phyloP scores from a whole-genome alignment of 2,113 vertebrate species.

The Tenrec ecaudatus region DNA sequence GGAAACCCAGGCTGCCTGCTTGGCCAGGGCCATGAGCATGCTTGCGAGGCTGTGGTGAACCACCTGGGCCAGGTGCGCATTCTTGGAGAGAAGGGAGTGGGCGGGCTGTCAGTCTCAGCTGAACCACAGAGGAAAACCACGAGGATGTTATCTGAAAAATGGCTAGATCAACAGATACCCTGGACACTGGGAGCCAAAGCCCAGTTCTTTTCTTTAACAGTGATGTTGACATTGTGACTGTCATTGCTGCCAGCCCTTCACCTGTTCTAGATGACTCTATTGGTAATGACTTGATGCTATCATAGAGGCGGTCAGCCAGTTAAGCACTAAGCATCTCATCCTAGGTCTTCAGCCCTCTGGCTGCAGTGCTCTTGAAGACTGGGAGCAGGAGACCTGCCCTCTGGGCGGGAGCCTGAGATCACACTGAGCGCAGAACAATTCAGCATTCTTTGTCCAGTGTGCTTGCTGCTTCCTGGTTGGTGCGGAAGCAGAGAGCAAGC shows the following conservation, averaged over 20 bases:
- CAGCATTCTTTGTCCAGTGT: background rate
- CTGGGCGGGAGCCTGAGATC: background rate
- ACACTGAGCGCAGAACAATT: background rate
- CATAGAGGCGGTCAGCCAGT: background rate
- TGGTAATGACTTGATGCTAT: background rate
- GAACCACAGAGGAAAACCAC: background rate
- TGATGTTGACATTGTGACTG: background rate
- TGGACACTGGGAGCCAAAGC: background rate
- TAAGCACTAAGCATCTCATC: background rate
- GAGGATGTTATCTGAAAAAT: background rate
- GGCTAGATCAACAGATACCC: background rate
- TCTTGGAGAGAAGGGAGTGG: background rate
- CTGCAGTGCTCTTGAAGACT: background rate
- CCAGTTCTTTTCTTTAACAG: background rate
- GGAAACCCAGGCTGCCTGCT: background rate
- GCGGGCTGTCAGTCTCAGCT: background rate
- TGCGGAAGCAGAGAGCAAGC: background rate
- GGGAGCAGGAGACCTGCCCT: background rate
- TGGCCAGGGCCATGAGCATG: background rate
- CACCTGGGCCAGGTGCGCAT: background rate
- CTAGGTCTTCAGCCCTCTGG: background rate
- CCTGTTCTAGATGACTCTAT: background rate
- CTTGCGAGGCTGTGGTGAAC: background rate
- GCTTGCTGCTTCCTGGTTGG: background rate
- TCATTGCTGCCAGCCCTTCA: background rate